phyloP scores from a whole-genome alignment of 2,888 invertebrate species.

The Chymomyza fuscimana region DNA sequence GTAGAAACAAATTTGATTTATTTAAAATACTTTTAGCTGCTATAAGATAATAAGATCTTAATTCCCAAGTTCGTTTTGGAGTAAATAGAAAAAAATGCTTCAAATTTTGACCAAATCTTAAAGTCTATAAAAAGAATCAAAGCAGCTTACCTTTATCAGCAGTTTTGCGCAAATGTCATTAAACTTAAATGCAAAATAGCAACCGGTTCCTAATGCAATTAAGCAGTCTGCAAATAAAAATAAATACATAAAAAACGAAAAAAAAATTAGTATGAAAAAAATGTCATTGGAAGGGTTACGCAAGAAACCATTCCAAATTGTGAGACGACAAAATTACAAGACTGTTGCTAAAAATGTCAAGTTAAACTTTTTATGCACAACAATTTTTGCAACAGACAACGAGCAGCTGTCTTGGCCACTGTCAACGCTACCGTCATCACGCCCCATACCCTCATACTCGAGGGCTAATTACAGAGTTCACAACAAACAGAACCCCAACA shows the following conservation, averaged over 20 bases:
- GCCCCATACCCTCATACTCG: neutral
- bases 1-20: too few species aligned
- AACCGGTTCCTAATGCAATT: conserved; percentile 55
- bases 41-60: too few species aligned
- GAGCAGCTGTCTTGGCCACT: conserved; percentile 54
- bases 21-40: too few species aligned
- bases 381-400: conserved; percentile 49
- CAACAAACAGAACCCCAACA: conserved; percentile 44
- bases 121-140: neutral
- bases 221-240: conserved; percentile 63
- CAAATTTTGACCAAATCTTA: neutral
- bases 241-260: conserved; percentile 22
- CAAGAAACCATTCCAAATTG: conserved; percentile 3
- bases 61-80: too few species aligned
- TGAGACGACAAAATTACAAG: conserved; percentile 63
- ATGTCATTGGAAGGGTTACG: conserved; percentile 39
- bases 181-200: conserved; percentile 59
- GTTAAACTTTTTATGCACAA: conserved; percentile 65
- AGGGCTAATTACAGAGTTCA: conserved; percentile 66
- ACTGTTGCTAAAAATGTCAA: conserved; percentile 71
- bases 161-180: conserved; percentile 22
- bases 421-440: conserved; percentile 11
- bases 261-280: conserved; percentile 50
- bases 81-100: too few species aligned
- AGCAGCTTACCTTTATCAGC: conserved; percentile 23